These are phyloP conservation scores for Parascotia fuliginaria DNA, from an alignment of 2,888 invertebrate genomes.

Conservation along the genomic window DNA sequence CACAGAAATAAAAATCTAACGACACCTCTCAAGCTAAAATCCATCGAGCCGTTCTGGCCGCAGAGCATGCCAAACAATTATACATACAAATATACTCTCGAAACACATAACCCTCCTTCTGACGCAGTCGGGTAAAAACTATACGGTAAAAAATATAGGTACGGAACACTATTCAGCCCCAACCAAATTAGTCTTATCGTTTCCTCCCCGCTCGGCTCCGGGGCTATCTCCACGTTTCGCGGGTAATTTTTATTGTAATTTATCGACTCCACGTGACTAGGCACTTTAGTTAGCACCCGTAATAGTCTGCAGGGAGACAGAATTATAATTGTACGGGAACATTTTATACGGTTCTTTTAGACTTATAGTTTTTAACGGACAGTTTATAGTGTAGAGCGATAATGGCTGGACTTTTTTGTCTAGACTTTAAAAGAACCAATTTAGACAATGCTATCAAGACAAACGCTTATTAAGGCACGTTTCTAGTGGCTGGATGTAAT, in stretches of 20 bases:
- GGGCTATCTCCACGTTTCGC: conserved; percentile 57
- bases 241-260: conserved; percentile 80
- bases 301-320: conserved; percentile 58
- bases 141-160: too few species aligned
- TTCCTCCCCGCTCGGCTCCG: conserved; percentile 30
- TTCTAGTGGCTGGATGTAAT: too few species aligned
- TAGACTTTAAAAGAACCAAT: background rate
- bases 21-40: too few species aligned
- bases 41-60: too few species aligned
- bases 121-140: too few species aligned
- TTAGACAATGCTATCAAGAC: too few species aligned
- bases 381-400: conserved; percentile 18
- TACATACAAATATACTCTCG: too few species aligned
- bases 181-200: background rate
- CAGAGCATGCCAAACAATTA: too few species aligned
- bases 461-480: too few species aligned
- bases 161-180: conserved; percentile 4
- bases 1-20: too few species aligned
- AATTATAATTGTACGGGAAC: conserved; percentile 56
- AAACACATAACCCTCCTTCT: too few species aligned
- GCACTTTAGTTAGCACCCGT: conserved; percentile 62
- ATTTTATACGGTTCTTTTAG: conserved; percentile 11
- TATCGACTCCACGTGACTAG: conserved; percentile 79
- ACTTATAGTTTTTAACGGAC: conserved; percentile 19
- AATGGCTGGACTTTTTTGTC: background rate